Base-by-base conservation (phyloP, 2,888 invertebrate genomes). In the Hesperia comma region DNA sequence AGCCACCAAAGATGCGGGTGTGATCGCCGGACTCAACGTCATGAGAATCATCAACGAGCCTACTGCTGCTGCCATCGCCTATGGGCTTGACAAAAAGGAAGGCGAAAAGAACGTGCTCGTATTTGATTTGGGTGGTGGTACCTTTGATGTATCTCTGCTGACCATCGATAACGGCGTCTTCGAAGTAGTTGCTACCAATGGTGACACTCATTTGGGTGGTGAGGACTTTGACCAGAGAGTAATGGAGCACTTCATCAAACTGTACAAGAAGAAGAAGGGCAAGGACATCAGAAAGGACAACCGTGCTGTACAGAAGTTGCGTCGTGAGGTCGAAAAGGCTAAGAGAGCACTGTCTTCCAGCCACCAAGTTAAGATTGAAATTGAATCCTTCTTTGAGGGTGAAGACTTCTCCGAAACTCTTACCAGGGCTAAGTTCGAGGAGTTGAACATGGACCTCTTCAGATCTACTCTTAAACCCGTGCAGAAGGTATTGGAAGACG, bases 101-200 rank as follows among this genome's bases (percentile, higher is more conserved):
- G 98, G 98, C 56, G 99, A 99, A 90, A 99, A 99, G 94, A 99
- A 99, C 82, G 98, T 99, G 19, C 94, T 99, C 60, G 99, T 99
- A 14, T 99, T 99, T 88, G 99, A 99, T 94, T 95, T 99, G 91
- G 99, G 99, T 81, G 99, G 99, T 87, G 99, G 99, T 91, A 99
- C 99, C 74, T 99, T 99, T 83, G 99, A 99, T 90, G 99, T 99
- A 17, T 99, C 99, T 46, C 95, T 99, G 19, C 94, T 99, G 63
- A 99, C 99, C 73, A 99, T 99, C 83, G 99, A 99, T 84, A 99
- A 99, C 79, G 99, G 99, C 63, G 99, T 99, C 6, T 99, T 99
- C 86, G 99, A 99, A 93, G 96, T 96, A 61, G 96, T 97, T 0
- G 96, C 98, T 0, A 98, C 98, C 71, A 97, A 97, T 83, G 99